phyloP scores from a whole-genome alignment of 2,888 invertebrate species.

The Drosophila flavopinicola region DNA sequence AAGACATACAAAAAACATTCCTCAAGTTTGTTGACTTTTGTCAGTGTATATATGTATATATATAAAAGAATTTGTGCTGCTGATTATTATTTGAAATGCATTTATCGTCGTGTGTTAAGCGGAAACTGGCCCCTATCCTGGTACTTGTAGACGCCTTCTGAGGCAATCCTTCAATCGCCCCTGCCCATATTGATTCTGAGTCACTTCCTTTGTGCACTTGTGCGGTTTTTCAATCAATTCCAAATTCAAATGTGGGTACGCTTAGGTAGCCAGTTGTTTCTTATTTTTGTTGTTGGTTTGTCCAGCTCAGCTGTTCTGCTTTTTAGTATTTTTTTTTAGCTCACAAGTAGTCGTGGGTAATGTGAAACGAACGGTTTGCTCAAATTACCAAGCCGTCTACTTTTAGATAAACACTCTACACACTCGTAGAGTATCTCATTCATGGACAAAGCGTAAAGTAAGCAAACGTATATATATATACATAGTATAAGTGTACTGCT shows the following conservation, averaged over 20 bases:
- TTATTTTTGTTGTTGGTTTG: slow-evolving; percentile 26
- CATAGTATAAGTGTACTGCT: slow-evolving; percentile 34
- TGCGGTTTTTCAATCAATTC: slow-evolving; percentile 57
- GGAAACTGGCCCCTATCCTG: slow-evolving; percentile 60
- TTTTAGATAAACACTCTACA: slow-evolving; percentile 48
- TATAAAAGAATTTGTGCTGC: slow-evolving; percentile 20
- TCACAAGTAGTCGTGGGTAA: slow-evolving; percentile 31
- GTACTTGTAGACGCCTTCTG: slow-evolving; percentile 8
- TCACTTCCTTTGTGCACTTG: slow-evolving; percentile 75
- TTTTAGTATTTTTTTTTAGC: background rate
- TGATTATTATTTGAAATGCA: slow-evolving; percentile 51
- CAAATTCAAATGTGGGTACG: slow-evolving; percentile 36
- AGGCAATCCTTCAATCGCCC: slow-evolving; percentile 14
- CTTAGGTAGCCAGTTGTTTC: slow-evolving; percentile 28
- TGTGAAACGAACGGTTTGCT: slow-evolving; percentile 48
- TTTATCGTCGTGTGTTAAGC: slow-evolving; percentile 46
- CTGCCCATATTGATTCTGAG: slow-evolving; percentile 46
- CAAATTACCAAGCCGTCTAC: slow-evolving; percentile 62
- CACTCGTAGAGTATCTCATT: slow-evolving; percentile 56
- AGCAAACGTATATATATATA: slow-evolving; percentile 12
- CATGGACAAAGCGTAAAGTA: slow-evolving; percentile 34
- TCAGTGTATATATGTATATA: background rate
- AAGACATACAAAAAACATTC: slow-evolving; percentile 5
- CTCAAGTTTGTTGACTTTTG: slow-evolving; percentile 53
- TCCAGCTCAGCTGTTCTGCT: slow-evolving; percentile 74